Conservation (phyloP, 2,797 vertebrate species). For the Molothrus aeneus region DNA sequence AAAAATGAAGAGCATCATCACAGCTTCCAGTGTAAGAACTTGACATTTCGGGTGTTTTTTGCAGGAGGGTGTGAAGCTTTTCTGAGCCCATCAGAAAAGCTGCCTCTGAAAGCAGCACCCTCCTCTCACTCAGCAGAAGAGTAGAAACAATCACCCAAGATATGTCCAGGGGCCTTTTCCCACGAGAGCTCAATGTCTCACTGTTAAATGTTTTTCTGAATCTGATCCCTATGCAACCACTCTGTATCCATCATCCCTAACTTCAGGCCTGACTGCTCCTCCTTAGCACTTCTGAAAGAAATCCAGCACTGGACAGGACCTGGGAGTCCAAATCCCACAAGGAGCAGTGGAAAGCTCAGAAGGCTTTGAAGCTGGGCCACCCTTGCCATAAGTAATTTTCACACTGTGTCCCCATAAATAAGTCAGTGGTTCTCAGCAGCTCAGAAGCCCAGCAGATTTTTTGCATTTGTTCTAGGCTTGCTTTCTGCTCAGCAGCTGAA, state of each 20-base stretch:
- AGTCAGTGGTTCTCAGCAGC: neutral
- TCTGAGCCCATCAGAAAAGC: neutral
- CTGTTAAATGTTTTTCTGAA: neutral
- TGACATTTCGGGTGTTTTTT: neutral
- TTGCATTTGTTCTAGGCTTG: neutral
- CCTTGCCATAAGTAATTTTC: neutral
- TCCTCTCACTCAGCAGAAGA: neutral
- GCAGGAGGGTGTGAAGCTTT: neutral
- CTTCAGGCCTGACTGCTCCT: neutral
- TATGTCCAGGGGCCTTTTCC: neutral
- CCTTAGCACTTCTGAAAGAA: neutral
- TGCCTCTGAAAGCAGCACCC: neutral
- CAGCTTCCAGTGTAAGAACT: neutral
- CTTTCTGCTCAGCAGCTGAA: constrained; percentile 36
- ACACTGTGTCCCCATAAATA: neutral
- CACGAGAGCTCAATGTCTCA: accelerated
- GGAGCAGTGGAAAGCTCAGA: neutral
- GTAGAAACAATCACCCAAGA: neutral
- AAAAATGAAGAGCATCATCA: neutral
- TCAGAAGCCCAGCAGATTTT: neutral
- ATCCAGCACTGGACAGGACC: neutral
- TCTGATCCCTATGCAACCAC: neutral
- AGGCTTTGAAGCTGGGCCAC: neutral
- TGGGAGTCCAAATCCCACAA: neutral
- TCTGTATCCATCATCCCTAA: neutral